Percentiles rank a stretch among this genome's conserved stretches.
Conservation (phyloP, 2,113 vertebrate species). For the Acrocephalus kingi region DNA sequence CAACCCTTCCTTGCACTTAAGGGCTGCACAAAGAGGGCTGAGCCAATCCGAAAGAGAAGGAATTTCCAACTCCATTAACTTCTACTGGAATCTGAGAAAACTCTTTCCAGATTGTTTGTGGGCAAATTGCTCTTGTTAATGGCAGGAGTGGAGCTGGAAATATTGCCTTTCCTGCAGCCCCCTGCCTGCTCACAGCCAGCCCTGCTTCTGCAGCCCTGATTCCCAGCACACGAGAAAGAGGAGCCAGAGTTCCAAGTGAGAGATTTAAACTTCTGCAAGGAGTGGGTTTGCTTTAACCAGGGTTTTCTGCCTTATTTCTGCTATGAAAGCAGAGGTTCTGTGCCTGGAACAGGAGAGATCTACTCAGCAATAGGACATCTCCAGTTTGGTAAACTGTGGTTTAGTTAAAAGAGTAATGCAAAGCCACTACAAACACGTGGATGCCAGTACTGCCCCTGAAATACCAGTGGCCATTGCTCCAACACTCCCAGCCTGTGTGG, state of each 20-base stretch:
- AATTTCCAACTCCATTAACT: constrained; percentile 28
- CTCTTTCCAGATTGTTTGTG: not conserved
- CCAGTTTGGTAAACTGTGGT: not conserved
- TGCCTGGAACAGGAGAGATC: not conserved
- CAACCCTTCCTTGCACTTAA: not conserved
- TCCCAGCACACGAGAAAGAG: not conserved
- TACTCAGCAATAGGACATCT: not conserved
- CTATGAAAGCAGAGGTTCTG: not conserved
- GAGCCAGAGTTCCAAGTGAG: not conserved
- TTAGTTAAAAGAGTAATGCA: not conserved
- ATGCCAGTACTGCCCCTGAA: not conserved
- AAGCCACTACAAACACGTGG: not conserved
- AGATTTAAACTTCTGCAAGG: not conserved
- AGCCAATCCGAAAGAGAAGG: not conserved
- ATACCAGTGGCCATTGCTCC: rapidly evolving
- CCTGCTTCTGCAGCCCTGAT: not conserved
- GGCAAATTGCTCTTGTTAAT: constrained; percentile 2
- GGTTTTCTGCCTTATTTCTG: not conserved
- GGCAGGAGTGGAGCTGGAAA: not conserved
- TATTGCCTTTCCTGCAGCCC: not conserved
- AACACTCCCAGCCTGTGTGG: not conserved
- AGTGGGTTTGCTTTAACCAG: not conserved
- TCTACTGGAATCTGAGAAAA: constrained; percentile 30
- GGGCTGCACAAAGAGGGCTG: not conserved
- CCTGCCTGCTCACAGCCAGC: not conserved